Conservation (phyloP, 2,113 vertebrate species). For the Nyctibius bracteatus region DNA sequence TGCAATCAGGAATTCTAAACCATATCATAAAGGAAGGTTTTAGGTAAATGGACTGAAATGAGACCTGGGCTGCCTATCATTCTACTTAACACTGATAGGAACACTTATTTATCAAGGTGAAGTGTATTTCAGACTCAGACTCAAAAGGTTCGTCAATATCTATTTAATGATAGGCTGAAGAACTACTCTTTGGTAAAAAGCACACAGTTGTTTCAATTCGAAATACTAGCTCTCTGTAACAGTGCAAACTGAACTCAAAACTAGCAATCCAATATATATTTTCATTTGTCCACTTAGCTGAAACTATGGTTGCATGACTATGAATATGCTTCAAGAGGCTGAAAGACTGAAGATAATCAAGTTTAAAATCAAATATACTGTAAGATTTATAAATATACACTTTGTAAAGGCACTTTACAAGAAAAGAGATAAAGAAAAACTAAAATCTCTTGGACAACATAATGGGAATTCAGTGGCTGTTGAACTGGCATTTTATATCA, state of each 20-base stretch:
- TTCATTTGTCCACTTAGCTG: neutral
- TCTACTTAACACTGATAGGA: neutral
- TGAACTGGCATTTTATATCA: neutral
- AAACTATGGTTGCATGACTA: neutral
- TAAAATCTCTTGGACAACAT: neutral
- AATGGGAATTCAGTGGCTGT: neutral
- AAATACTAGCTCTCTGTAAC: neutral
- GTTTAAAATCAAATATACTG: neutral
- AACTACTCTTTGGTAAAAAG: neutral
- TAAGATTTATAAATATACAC: neutral
- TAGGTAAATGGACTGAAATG: neutral
- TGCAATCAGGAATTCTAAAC: neutral
- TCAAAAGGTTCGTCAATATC: neutral
- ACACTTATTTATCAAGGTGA: neutral
- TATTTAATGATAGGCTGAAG: neutral
- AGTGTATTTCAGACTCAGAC: neutral
- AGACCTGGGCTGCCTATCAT: neutral
- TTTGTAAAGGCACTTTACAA: neutral
- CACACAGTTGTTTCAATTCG: neutral
- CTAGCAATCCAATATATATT: neutral
- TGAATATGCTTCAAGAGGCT: neutral
- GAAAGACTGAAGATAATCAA: neutral
- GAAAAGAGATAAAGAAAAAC: neutral
- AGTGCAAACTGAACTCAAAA: neutral
- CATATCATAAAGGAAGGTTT: neutral